Evolutionary conservation across 1,140 invertebrate species (phyloP), one percentile per base, ranked within the genome.

Genomic region (Saxidomus purpurata): DNA sequence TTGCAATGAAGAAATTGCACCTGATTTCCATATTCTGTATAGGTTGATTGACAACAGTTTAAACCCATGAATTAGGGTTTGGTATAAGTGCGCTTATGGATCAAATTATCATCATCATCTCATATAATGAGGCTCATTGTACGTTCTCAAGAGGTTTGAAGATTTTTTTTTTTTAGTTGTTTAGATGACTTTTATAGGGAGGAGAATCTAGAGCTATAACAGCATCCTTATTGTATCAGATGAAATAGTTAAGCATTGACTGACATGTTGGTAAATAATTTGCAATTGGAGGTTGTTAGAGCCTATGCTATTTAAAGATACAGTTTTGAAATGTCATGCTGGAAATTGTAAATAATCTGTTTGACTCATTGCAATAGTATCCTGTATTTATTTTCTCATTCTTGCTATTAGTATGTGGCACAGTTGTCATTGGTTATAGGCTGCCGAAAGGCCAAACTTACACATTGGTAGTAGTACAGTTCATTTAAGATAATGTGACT

Each of bases 101-200:
- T 55, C 76, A 52, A 79, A 52, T 79, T 55, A 52, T 79, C 31
- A 36, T 34, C 43, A 52, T 40, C 69, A 74, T 47, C 43, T 38
- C 43, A 22, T 6, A 63, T 63, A 63, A 63, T 63, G 25, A 71
- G 67, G 0, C 13, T 71, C 67, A 71, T 71, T 71, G 67, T 63
- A 63, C 8, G n/a, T 28, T 71, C 34, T 38, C 1, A 34, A 71
- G 67, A 38, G 31, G 0, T 63, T 63, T 63, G 25, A 1, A 28
- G 28, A 22, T 22, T n/a, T n/a, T n/a, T 63, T 63, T 63, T 63
- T 63, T 63, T 63, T 28, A 63, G 59, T 25, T 63, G 19, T 63
- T 63, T 63, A 25, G 59, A 55, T 63, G 59, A 63, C n/a, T 63
- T 63, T 9, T 63, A 25, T 28, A 8, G 59, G 59, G 25, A 63